Evolutionary conservation across 1,140 invertebrate species (phyloP), one percentile per base, ranked within the genome.

Genomic region (Heterodera carotae): DNA sequence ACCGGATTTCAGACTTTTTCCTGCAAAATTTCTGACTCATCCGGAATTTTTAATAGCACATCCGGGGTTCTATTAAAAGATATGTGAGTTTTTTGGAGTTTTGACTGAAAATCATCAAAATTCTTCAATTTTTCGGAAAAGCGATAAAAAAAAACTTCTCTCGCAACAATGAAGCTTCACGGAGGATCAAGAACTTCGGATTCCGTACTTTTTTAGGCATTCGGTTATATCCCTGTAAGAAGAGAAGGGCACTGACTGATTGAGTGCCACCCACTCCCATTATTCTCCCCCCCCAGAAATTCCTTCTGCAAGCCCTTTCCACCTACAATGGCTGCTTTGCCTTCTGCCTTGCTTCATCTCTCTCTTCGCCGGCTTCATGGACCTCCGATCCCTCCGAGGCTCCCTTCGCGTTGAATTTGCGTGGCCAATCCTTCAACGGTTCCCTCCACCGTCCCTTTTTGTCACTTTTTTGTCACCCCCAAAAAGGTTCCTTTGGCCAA

Each of bases 261-360:
- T n/a, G n/a, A n/a, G n/a, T n/a, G 5, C n/a, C 22, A 25, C 10
- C 43, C 59, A 6, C 53, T 25, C 10, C 34, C 22, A 67, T 22
- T 27, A 43, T 25, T 22, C 27, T 27, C n/a, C 69, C 18, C 6
- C 71, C 66, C 76, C 12, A 81, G 78, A 67, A 78, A 0, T 25
- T 31, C 3, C 69, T 84, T 34, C 34, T 81, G 0, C 27, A 33
- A 15, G 75, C 36, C 15, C 76, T 72, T 2, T 27, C 80, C 8
- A 60, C 34, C n/a, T 83, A 82, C 48, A 82, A 82, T 64, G 81
- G 80, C 25, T 81, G 80, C 64, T 81, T 72, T 62, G 81, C 71
- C n/a, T 81, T 83, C 48, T 81, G 80, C 39, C 60, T 67, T 6
- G 80, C 80, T 2, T 69, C 81, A 2, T 76, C 75, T 7, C 71